phyloP scores from a whole-genome alignment of 1,140 invertebrate genomes.

The Semibalanus balanoides region DNA sequence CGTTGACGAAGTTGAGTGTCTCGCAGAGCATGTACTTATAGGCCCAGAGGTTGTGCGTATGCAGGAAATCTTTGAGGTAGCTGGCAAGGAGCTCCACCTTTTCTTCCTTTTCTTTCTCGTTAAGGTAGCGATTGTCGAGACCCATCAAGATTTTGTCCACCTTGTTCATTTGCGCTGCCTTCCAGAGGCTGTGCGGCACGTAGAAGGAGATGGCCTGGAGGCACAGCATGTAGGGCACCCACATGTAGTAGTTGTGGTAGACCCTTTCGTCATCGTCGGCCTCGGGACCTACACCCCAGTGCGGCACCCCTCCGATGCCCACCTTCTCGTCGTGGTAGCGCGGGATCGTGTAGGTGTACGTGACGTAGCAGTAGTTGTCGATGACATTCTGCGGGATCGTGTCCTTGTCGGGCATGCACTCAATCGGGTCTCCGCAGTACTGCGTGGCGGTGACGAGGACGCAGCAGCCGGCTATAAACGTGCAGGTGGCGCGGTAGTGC shows the following conservation, averaged over 20 bases:
- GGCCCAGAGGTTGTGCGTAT: conserved; percentile 16
- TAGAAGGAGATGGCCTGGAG: conserved; percentile 31
- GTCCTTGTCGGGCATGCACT: conserved; percentile 39
- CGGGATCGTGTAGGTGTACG: conserved; percentile 51
- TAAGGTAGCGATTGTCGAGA: conserved; percentile 14
- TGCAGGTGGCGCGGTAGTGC: conserved; percentile 35
- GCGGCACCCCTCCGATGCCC: too few species aligned
- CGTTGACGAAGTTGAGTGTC: conserved; percentile 29
- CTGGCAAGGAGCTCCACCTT: conserved; percentile 3
- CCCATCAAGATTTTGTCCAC: conserved; percentile 23
- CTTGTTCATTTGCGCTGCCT: conserved; percentile 29
- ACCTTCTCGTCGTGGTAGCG: conserved; percentile 18
- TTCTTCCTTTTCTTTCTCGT: conserved; percentile 9
- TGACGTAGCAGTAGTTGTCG: conserved; percentile 60
- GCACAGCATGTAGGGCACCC: conserved; percentile 43
- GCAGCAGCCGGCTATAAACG: conserved; percentile 46
- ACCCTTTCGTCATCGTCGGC: too few species aligned
- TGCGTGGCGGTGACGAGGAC: conserved; percentile 50
- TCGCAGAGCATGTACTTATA: conserved; percentile 26
- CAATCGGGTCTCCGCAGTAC: conserved; percentile 53
- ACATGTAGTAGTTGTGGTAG: conserved; percentile 28
- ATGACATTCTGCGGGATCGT: conserved; percentile 39
- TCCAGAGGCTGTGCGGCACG: conserved; percentile 57
- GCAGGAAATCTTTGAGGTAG: conserved; percentile 16
- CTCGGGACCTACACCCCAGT: too few species aligned